phyloP scores from a whole-genome alignment of 2,888 invertebrate genomes.

The Seladonia tumulorum region DNA sequence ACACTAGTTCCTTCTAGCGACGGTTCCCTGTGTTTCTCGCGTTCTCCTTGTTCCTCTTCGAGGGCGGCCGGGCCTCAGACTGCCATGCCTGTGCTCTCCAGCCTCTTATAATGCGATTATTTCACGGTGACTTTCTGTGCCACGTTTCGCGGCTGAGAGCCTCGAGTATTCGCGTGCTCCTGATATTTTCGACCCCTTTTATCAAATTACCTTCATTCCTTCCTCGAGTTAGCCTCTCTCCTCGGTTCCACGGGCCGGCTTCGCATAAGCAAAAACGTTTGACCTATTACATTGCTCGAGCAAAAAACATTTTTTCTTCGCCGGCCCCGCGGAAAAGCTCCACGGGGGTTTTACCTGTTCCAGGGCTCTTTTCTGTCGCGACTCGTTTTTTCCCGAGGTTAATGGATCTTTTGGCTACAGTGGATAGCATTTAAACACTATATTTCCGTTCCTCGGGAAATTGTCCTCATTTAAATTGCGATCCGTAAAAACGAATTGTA shows the following conservation, averaged over 20 bases:
- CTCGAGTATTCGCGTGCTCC: constrained; percentile 56
- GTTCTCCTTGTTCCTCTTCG: constrained; percentile 16
- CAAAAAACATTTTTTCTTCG: not conserved
- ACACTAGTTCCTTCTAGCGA: constrained; percentile 7
- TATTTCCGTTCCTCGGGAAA: too few relatives aligned
- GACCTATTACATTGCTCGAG: constrained; percentile 14
- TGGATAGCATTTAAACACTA: too few relatives aligned
- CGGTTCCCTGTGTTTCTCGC: constrained; percentile 21
- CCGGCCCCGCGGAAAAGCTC: not conserved
- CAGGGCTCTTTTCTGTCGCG: not conserved
- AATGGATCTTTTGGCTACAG: too few relatives aligned
- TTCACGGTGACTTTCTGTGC: constrained; percentile 71
- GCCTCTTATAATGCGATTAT: constrained; percentile 70
- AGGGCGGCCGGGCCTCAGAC: constrained; percentile 12
- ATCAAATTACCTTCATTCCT: constrained; percentile 58
- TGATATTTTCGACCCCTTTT: constrained; percentile 65
- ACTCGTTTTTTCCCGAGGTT: too few relatives aligned
- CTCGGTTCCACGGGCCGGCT: not conserved
- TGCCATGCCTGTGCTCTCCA: constrained; percentile 25
- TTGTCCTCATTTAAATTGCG: too few relatives aligned
- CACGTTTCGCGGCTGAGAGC: constrained; percentile 49
- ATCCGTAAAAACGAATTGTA: too few relatives aligned
- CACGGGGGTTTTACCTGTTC: not conserved
- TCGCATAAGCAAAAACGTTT: constrained; percentile 33
- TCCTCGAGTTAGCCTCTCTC: constrained; percentile 26